A percentile compares a stretch with the other conserved stretches of the same genome.
Conservation (phyloP, 1,140 invertebrate species). For the Samia ricini region DNA sequence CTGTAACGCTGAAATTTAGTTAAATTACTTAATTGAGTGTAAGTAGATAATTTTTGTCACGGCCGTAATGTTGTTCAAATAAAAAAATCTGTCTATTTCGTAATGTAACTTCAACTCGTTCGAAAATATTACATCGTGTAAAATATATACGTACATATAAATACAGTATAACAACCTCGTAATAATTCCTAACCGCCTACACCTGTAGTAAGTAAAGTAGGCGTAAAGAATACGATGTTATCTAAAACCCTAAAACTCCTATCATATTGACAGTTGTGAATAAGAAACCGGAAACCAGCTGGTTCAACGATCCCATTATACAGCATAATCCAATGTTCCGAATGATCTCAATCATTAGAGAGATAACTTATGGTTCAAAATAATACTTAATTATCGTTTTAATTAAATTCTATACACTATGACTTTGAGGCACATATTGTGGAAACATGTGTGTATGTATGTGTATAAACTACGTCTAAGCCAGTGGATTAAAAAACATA, state of each 20-base stretch:
- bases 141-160: not conserved
- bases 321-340: constrained; percentile 24
- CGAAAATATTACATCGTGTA: too few relatives aligned
- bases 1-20: too few relatives aligned
- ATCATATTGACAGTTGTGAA: not conserved
- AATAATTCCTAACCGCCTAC: not conserved
- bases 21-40: too few relatives aligned
- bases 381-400: constrained; percentile 13
- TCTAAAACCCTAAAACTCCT: not conserved
- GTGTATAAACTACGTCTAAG: too few relatives aligned
- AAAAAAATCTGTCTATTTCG: too few relatives aligned
- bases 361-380: constrained; percentile 12
- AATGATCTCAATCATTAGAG: too few relatives aligned
- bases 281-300: constrained; percentile 22
- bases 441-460: not conserved
- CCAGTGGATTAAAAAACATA: not conserved
- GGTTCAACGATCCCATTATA: constrained; percentile 35
- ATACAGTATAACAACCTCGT: not conserved
- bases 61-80: too few relatives aligned
- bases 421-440: not conserved
- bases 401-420: constrained; percentile 7
- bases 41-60: too few relatives aligned
- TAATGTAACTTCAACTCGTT: too few relatives aligned
- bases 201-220: not conserved
- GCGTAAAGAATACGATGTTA: constrained; percentile 2